A percentile compares a stretch with the other conserved stretches of the same genome.
Evolutionary conservation across 2,797 vertebrate species (phyloP).

Genomic region (Sarcoramphus papa): DNA sequence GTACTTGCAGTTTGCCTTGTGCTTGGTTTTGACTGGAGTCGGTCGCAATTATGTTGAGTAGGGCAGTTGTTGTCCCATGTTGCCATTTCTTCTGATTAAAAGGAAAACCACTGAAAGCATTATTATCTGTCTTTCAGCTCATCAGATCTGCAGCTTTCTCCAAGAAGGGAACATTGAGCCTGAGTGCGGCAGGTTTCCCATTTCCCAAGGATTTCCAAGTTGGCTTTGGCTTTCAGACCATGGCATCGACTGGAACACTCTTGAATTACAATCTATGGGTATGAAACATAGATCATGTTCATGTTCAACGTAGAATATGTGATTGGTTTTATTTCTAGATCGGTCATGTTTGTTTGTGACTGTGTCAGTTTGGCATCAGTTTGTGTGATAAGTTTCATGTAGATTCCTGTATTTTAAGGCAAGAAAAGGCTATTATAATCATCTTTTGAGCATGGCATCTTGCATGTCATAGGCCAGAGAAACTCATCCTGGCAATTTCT

Average conservation of each 20-base stretch:
- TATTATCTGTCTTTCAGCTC: constrained; percentile 58
- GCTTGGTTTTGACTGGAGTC: not conserved
- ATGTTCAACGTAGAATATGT: not conserved
- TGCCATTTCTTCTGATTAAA: not conserved
- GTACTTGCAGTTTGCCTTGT: not conserved
- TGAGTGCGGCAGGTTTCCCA: constrained; percentile 30
- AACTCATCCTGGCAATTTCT: not conserved
- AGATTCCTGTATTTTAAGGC: not conserved
- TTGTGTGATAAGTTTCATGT: not conserved
- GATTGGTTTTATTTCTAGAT: not conserved
- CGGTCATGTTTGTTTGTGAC: not conserved
- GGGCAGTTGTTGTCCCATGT: not conserved
- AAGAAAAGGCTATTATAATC: not conserved
- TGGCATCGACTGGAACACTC: constrained; percentile 58
- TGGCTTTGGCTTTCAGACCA: constrained; percentile 78
- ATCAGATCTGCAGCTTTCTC: constrained; percentile 74
- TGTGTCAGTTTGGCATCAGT: not conserved
- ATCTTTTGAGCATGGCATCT: not conserved
- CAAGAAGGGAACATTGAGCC: constrained; percentile 64
- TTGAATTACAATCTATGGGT: constrained; percentile 68
- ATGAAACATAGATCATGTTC: not conserved
- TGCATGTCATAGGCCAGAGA: not conserved
- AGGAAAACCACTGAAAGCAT: not conserved
- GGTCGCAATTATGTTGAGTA: not conserved
- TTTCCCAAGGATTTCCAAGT: constrained; percentile 68